Evolutionary conservation across 2,797 vertebrate species (phyloP), one percentile per base, ranked within the genome.

Genomic region (Oreochromis mossambicus): DNA sequence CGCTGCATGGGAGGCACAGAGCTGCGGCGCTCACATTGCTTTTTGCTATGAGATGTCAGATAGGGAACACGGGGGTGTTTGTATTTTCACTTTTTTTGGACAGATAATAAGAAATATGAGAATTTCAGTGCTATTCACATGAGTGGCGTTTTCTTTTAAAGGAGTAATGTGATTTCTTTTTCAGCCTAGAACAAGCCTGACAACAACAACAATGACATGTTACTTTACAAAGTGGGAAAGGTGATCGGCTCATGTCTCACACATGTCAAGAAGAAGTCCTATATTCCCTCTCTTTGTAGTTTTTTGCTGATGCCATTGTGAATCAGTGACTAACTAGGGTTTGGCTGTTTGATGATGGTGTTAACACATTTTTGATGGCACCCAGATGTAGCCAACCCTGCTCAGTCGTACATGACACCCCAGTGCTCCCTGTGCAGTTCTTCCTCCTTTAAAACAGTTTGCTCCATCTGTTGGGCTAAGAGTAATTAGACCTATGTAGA

Each of bases 1-100:
- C 73, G 3, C 82, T 29, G 83, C 66, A 43, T 76, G 87, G n/a
- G 81, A 91, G 79, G 87, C 80, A 8, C 29, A 63, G 83, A 77
- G 83, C 85, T 70, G 84, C 11, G 13, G 87, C 19, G 83, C 56
- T 88, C 80, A 83, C 68, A 32, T 83, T 43, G 81, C 55, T 61
- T 12, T 66, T 51, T 15, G 86, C 83, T 79, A 6, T 54, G 77
- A 80, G 79, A 50, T 79, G 80, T 81, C 78, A 82, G 81, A 82
- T 66, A 86, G 15, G 46, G 43, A 70, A 17, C 11, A 75, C 8
- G 6, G 3, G 46, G 56, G 17, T 63, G 76, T 89, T 87, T 54
- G 34, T 81, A 43, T 76, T 56, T 36, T 7, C 50, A 26, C 77
- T 56, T 19, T 50, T 55, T 58, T 34, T 43, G 8, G 58, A 83